Evolutionary conservation across 2,113 vertebrate species (phyloP).

Genomic region (Gulo gulo): DNA sequence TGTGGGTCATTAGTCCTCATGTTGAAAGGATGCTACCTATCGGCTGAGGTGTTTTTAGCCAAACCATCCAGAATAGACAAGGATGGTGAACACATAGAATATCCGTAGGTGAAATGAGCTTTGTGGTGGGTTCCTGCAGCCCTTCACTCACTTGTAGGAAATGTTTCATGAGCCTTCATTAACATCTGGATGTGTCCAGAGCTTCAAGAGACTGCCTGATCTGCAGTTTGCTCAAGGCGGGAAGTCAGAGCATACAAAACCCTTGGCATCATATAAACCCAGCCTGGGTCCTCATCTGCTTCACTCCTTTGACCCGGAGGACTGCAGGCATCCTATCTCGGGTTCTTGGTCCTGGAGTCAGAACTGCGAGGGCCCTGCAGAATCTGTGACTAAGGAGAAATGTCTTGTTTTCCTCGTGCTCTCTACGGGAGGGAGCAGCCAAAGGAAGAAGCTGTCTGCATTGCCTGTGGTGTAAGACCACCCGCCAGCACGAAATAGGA

Average conservation of each 20-base stretch:
- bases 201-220: background rate
- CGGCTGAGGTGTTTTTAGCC: background rate
- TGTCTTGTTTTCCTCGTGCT: slow-evolving; percentile 21
- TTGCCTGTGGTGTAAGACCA: slow-evolving; percentile 43
- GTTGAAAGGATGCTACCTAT: fast-evolving
- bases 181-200: background rate
- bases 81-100: background rate
- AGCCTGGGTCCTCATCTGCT: background rate
- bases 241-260: background rate
- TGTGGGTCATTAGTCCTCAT: background rate
- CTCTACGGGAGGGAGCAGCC: slow-evolving; percentile 30
- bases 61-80: background rate
- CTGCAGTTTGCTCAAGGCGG: background rate
- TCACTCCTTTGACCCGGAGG: background rate
- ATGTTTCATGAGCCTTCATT: background rate
- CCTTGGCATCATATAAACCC: background rate
- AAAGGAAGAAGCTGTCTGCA: slow-evolving; percentile 34
- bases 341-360: background rate
- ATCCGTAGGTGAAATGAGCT: background rate
- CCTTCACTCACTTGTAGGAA: background rate
- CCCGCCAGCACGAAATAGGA: slow-evolving; percentile 60
- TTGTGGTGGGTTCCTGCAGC: background rate
- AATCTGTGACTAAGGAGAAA: background rate
- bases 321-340: too few species aligned
- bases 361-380: background rate